phyloP scores from a whole-genome alignment of 2,797 vertebrate species.

The Pogonophryne albipinna region DNA sequence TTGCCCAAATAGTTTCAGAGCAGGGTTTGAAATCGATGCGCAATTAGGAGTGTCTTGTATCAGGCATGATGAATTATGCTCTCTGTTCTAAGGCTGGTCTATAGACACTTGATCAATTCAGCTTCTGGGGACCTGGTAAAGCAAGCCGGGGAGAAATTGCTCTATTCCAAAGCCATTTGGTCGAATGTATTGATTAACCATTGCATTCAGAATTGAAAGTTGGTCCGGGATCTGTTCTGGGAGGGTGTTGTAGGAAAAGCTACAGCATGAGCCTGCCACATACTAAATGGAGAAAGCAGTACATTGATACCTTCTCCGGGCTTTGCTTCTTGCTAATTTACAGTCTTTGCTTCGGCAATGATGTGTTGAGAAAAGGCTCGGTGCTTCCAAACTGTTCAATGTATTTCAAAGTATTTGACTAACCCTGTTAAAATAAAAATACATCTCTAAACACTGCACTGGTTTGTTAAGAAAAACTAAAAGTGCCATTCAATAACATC shows the following conservation, averaged over 20 bases:
- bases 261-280: constrained; percentile 15
- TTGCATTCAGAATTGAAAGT: constrained; percentile 75
- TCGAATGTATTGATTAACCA: constrained; percentile 81
- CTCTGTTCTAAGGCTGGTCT: constrained; percentile 71
- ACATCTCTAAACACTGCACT: constrained; percentile 3
- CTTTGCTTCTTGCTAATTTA: constrained; percentile 21
- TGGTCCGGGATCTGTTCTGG: constrained; percentile 56
- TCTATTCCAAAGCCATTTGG: constrained; percentile 78
- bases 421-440: constrained; percentile 7
- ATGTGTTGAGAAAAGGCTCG: constrained; percentile 35
- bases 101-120: constrained; percentile 80
- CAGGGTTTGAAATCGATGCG: constrained; percentile 77
- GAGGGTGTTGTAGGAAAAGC: constrained; percentile 32
- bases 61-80: constrained; percentile 81
- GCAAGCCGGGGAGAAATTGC: constrained; percentile 70
- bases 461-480: background rate
- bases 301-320: constrained; percentile 38
- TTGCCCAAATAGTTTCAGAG: constrained; percentile 74
- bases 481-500: background rate
- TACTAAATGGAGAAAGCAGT: constrained; percentile 32
- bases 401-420: constrained; percentile 23
- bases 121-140: constrained; percentile 64
- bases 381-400: constrained; percentile 24
- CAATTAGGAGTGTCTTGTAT: constrained; percentile 82
- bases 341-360: constrained; percentile 6